phyloP scores from a whole-genome alignment of 2,797 vertebrate species.

The Sparus aurata region DNA sequence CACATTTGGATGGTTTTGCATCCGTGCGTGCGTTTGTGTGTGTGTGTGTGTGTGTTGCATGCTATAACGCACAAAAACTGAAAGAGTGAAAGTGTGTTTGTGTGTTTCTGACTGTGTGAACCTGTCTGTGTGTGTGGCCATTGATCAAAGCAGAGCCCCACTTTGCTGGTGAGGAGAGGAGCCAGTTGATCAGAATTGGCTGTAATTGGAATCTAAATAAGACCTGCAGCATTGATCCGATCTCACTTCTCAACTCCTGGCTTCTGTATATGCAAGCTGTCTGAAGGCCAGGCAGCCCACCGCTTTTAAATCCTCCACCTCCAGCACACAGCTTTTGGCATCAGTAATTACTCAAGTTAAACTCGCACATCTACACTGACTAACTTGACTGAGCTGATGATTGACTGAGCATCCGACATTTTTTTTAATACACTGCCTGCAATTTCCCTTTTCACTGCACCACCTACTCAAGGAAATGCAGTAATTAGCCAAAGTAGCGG shows the following conservation, averaged over 20 bases:
- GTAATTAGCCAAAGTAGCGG: constrained; percentile 63
- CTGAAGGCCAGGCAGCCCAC: constrained; percentile 47
- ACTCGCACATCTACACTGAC: constrained; percentile 53
- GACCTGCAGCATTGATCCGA: constrained; percentile 73
- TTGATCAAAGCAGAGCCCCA: constrained; percentile 67
- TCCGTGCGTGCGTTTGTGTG: constrained; percentile 16
- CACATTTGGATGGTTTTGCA: constrained; percentile 56
- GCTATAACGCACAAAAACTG: not conserved
- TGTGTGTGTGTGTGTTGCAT: not conserved
- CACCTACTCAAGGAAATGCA: constrained; percentile 58
- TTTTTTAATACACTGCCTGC: constrained; percentile 53
- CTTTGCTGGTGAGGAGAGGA: constrained; percentile 60
- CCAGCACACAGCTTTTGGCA: constrained; percentile 33
- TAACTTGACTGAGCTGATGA: constrained; percentile 43
- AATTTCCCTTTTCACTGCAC: constrained; percentile 39
- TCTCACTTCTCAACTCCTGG: constrained; percentile 60
- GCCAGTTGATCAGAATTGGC: constrained; percentile 81
- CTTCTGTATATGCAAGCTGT: constrained; percentile 44
- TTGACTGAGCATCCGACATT: constrained; percentile 45
- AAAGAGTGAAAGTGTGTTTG: constrained; percentile 33
- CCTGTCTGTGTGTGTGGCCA: constrained; percentile 61
- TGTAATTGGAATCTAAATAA: constrained; percentile 82
- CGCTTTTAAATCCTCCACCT: constrained; percentile 46
- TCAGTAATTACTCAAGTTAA: constrained; percentile 63
- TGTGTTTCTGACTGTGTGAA: constrained; percentile 42